Percentiles rank a stretch among this genome's conserved stretches.
Conservation (phyloP, 2,113 vertebrate genomes). For the Petroica traversi region DNA sequence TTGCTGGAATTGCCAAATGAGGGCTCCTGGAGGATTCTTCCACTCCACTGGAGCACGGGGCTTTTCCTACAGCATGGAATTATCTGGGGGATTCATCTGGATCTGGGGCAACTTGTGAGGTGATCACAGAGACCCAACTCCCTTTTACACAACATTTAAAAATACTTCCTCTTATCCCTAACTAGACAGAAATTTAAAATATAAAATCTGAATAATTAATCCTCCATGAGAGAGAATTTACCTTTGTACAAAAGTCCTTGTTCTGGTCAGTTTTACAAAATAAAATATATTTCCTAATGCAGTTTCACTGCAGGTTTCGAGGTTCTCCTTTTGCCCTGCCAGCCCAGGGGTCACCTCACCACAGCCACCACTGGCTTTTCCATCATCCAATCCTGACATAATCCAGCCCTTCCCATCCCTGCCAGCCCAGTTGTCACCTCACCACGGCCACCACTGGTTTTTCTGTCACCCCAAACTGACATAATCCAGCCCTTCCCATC, state of each 20-base stretch:
- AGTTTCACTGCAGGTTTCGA: neutral
- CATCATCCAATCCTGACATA: neutral
- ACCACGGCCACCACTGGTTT: too few species aligned
- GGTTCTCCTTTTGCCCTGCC: neutral
- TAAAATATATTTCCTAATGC: neutral
- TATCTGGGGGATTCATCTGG: neutral
- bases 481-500: neutral
- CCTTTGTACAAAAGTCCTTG: neutral
- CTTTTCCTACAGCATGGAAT: neutral
- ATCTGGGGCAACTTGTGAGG: neutral
- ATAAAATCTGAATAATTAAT: neutral
- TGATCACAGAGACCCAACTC: neutral
- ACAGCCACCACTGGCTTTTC: too few species aligned
- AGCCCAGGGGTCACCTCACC: neutral
- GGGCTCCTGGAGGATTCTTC: neutral
- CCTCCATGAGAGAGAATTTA: neutral
- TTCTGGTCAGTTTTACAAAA: neutral
- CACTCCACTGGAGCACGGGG: accelerated
- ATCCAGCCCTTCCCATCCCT: neutral
- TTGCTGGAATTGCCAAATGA: neutral
- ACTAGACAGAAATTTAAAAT: neutral
- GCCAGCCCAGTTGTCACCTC: neutral
- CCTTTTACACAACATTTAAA: neutral
- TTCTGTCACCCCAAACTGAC: too few species aligned
- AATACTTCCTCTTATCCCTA: neutral